These are phyloP conservation scores for Cabera pusaria DNA, from an alignment of 2,888 invertebrate species.

Conservation along the genomic window DNA sequence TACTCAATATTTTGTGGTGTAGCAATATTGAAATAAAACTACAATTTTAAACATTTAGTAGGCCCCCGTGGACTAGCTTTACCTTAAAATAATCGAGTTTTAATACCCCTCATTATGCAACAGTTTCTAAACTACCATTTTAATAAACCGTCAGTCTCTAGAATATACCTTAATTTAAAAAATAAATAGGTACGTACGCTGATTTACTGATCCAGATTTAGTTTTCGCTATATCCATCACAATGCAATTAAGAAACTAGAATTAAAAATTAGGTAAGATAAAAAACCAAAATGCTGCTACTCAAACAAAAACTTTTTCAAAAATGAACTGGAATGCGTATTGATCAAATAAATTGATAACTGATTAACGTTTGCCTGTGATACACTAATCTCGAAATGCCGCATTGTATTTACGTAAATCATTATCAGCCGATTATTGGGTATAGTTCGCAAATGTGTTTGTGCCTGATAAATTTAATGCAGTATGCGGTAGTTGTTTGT, in stretches of 20 bases:
- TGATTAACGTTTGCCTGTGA: constrained; percentile 20
- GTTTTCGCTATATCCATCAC: constrained; percentile 11
- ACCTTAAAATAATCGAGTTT: too few relatives aligned
- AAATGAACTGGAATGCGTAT: constrained; percentile 24
- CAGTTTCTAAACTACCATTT: too few relatives aligned
- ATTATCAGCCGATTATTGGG: constrained; percentile 41
- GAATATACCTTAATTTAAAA: too few relatives aligned
- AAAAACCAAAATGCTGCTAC: background rate
- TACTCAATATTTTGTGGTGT: too few relatives aligned
- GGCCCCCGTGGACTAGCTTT: too few relatives aligned
- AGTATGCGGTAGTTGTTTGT: constrained; percentile 9
- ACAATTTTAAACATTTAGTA: too few relatives aligned
- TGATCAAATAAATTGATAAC: constrained; percentile 35
- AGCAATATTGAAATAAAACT: too few relatives aligned
- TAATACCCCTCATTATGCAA: too few relatives aligned
- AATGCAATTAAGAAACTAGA: background rate
- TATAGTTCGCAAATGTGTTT: constrained; percentile 7
- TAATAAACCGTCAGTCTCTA: too few relatives aligned
- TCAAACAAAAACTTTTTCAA: background rate
- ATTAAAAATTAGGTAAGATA: background rate
- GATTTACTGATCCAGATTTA: constrained; percentile 9
- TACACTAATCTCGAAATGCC: constrained; percentile 37
- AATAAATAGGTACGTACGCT: constrained; percentile 13
- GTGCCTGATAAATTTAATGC: constrained; percentile 7
- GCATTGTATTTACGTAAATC: constrained; percentile 65